A percentile compares a stretch with the other conserved stretches of the same genome.
These are phyloP conservation scores for Porites evermanni DNA, from an alignment of 92 coral and sea anemone genomes.

Conservation along the genomic window DNA sequence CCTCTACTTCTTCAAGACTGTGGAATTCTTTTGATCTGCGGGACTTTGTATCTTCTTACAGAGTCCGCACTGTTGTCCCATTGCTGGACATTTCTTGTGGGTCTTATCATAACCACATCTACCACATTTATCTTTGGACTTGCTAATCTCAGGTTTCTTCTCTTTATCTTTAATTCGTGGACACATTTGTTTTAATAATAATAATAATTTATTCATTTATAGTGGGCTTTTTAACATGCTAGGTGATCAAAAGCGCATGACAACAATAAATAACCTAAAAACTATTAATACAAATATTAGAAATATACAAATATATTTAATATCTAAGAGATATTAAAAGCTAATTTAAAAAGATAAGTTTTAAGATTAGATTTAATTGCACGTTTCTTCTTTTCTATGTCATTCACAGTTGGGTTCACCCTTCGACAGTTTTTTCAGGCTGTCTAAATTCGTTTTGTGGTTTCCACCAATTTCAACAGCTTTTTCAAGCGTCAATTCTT, in stretches of 20 bases:
- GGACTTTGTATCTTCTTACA: slow-evolving; percentile 20
- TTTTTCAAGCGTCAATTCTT: slow-evolving; percentile 3
- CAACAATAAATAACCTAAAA: too few species aligned
- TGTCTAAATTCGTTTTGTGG: slow-evolving; percentile 13
- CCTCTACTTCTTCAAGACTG: slow-evolving; percentile 1
- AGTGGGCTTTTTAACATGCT: too few species aligned
- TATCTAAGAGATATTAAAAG: too few species aligned
- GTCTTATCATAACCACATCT: slow-evolving; percentile 31
- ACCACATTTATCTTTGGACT: slow-evolving; percentile 19
- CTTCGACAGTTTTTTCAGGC: slow-evolving; percentile 28
- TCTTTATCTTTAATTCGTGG: not conserved
- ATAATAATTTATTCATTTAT: too few species aligned
- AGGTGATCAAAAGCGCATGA: too few species aligned
- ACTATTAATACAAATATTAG: too few species aligned
- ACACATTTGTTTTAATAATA: not conserved
- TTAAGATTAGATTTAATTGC: not conserved
- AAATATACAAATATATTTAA: too few species aligned
- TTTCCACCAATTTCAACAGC: slow-evolving; percentile 16
- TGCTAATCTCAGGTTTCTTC: not conserved
- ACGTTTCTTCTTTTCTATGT: not conserved
- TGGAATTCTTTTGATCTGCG: slow-evolving; percentile 22
- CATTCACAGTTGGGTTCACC: not conserved
- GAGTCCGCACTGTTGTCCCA: slow-evolving; percentile 38
- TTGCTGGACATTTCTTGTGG: slow-evolving; percentile 48
- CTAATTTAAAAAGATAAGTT: too few species aligned